Evolutionary conservation across 2,113 vertebrate genomes (phyloP), one percentile per base, ranked within the genome.

Genomic region (Cyanoderma ruficeps): DNA sequence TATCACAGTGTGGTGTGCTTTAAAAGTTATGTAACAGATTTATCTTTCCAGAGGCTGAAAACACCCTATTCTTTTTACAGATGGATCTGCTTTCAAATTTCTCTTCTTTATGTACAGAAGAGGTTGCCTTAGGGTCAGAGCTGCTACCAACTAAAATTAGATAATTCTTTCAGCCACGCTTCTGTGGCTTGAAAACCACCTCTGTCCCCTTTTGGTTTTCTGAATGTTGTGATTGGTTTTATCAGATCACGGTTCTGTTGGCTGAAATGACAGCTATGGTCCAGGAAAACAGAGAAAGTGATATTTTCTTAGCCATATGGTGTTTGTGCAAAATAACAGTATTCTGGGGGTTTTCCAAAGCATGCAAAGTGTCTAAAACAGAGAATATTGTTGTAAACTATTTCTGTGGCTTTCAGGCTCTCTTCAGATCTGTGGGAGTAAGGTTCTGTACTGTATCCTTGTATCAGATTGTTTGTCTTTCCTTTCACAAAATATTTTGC

Each of bases 301-400:
- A 2, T 64, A 37, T 83, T 89, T 89, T 75, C 52, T n/a, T 57
- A 81, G 28, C 72, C 85, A 71, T 86, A 64, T 93, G 92, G 79
- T 89, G 52, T 95, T 92, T 95, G 75, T 93, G 71, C 64, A 94
- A 96, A 96, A 71, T 70, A 91, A 52, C 59, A 77, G 50, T 81
- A 16, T 94, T 76, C 46, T 67, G 79, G 47, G 47, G 27, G 10
- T 15, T 85, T 89, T 78, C 91, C 82, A 94, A 78, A 72, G 71
- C 64, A 67, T 33, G 12, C 23, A 25, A 83, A 91, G 18, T 47
- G 31, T 68, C 13, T 82, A 37, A 91, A 94, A 19, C 31, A 39
- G 46, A 61, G 33, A 80, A 44, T 86, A 60, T 74, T 78, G 64
- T 94, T 56, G 33, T 92, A n/a, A 86, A 63, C 41, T 37, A 25